A percentile compares a stretch with the other conserved stretches of the same genome.
These are phyloP conservation scores for Hypsibius dujardini DNA, from an alignment of 1,140 invertebrate species.

Conservation along the genomic window DNA sequence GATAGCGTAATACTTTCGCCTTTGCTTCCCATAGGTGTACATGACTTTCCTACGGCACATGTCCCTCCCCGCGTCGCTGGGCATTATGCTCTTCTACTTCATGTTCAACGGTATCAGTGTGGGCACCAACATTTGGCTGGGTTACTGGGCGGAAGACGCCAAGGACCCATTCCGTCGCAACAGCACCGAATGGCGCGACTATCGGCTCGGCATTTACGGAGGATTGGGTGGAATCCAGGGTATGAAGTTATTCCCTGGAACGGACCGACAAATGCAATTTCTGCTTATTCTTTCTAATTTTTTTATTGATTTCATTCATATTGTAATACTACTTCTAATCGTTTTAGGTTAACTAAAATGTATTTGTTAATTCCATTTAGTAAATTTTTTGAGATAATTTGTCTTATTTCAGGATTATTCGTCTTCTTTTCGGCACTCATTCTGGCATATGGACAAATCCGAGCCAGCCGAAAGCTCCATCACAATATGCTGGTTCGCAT, in stretches of 20 bases:
- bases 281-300: too few relatives aligned
- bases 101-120: conserved; percentile 14
- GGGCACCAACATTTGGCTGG: conserved; percentile 20
- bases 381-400: neutral
- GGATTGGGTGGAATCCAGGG: conserved; percentile 14
- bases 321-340: too few relatives aligned
- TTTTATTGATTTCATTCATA: too few relatives aligned
- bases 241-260: neutral
- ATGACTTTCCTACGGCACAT: conserved; percentile 17
- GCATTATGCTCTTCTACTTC: conserved; percentile 14
- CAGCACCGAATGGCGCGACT: conserved; percentile 9
- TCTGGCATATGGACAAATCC: conserved; percentile 6
- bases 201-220: conserved; percentile 14
- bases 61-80: neutral
- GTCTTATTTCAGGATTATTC: neutral
- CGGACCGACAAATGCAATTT: neutral
- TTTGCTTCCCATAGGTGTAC: too few relatives aligned
- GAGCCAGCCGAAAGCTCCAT: conserved; percentile 44
- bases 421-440: conserved; percentile 6
- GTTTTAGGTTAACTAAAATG: too few relatives aligned
- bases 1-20: too few relatives aligned
- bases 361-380: neutral
- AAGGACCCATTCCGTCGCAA: neutral
- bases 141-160: conserved; percentile 16
- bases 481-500: conserved; percentile 43